These are phyloP conservation scores for Choristoneura rosaceana DNA, from an alignment of 2,888 invertebrate species.

Conservation along the genomic window DNA sequence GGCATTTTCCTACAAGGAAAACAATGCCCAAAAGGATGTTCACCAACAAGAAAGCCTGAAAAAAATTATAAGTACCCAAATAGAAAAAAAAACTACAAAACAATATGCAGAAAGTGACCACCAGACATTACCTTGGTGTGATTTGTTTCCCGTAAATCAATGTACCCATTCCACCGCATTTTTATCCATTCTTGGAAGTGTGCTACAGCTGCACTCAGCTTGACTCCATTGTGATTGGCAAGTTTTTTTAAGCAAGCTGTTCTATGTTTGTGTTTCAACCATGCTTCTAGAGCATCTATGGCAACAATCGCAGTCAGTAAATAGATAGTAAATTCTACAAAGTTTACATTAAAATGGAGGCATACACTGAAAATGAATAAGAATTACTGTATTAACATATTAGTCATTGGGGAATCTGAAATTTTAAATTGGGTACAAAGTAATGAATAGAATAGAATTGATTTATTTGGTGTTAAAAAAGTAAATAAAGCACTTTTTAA, in stretches of 20 bases:
- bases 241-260: slow-evolving; percentile 70
- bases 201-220: slow-evolving; percentile 53
- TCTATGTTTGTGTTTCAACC: slow-evolving; percentile 78
- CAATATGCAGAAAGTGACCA: not conserved
- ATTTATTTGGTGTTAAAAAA: too few species aligned
- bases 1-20: slow-evolving; percentile 69
- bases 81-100: not conserved
- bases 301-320: slow-evolving; percentile 56
- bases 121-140: slow-evolving; percentile 68
- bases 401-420: not conserved
- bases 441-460: too few species aligned
- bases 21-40: slow-evolving; percentile 67
- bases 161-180: slow-evolving; percentile 63
- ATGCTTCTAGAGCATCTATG: slow-evolving; percentile 74
- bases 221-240: slow-evolving; percentile 58
- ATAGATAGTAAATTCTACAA: slow-evolving; percentile 65
- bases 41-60: slow-evolving; percentile 76
- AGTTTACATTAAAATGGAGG: slow-evolving; percentile 65
- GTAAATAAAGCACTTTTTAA: slow-evolving; percentile 51
- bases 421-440: too few species aligned
- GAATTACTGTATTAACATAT: not conserved
- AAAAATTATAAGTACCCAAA: slow-evolving; percentile 46
- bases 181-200: slow-evolving; percentile 58
- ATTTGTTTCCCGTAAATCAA: slow-evolving; percentile 71
- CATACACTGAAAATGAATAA: slow-evolving; percentile 63